phyloP scores from a whole-genome alignment of 2,797 vertebrate species.

The Bovichtus diacanthus region DNA sequence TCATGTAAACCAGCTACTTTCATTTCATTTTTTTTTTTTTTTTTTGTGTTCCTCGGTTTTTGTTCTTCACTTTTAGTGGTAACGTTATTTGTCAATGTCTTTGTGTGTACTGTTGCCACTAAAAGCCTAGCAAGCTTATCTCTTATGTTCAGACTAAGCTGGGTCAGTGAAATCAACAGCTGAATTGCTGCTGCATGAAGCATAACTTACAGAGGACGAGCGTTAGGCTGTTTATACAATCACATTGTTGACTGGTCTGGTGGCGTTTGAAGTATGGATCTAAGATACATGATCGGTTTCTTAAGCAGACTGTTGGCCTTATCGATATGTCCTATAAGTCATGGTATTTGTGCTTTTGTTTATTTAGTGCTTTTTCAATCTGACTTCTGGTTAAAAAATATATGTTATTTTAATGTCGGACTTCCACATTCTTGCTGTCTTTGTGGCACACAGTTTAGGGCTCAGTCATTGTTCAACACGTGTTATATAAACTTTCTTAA shows the following conservation, averaged over 20 bases:
- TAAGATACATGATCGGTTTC: background rate
- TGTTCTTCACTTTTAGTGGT: background rate
- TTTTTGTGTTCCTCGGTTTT: background rate
- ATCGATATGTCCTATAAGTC: background rate
- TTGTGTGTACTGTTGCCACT: background rate
- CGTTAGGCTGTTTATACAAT: background rate
- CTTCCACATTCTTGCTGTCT: constrained; percentile 21
- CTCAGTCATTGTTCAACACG: background rate
- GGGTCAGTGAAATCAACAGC: background rate
- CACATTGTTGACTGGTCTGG: background rate
- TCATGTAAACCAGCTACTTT: background rate
- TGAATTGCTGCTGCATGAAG: background rate
- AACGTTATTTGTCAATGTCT: background rate
- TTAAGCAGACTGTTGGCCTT: background rate
- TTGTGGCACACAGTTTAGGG: no score
- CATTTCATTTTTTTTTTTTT: constrained; percentile 33
- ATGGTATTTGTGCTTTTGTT: constrained; percentile 9
- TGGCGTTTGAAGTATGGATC: background rate
- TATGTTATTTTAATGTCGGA: background rate
- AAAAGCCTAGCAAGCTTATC: background rate
- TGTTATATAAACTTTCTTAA: background rate
- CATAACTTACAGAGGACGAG: background rate
- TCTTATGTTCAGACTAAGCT: background rate
- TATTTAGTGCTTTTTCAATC: constrained; percentile 26
- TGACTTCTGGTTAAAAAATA: background rate